Percentiles rank a stretch among this genome's conserved stretches.
Evolutionary conservation across 2,113 vertebrate species (phyloP).

Genomic region (Pardalotus punctatus): DNA sequence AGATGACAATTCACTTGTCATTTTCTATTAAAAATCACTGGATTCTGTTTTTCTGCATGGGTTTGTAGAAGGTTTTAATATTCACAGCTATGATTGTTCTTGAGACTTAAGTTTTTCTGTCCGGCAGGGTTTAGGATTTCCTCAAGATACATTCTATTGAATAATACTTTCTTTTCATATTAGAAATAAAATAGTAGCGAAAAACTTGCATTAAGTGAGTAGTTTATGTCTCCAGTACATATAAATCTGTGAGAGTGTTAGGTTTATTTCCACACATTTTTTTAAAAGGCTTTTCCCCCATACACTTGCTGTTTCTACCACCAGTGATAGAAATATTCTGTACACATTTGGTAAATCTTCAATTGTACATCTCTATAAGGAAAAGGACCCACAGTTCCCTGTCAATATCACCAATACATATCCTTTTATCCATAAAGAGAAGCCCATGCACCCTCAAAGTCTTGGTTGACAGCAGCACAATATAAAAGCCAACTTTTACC

Average conservation of each 20-base stretch:
- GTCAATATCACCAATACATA: neutral
- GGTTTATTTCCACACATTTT: neutral
- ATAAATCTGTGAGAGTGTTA: neutral
- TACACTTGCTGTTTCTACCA: neutral
- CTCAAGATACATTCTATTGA: neutral
- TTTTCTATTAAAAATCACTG: slow-evolving; percentile 17
- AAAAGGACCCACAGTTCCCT: neutral
- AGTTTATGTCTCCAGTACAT: neutral
- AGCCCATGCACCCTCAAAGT: neutral
- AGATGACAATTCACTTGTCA: slow-evolving; percentile 5
- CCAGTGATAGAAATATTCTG: neutral
- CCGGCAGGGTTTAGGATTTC: neutral
- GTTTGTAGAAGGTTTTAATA: neutral
- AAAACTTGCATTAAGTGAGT: neutral
- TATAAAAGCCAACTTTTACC: neutral
- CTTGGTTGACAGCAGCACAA: neutral
- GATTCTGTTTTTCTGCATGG: neutral
- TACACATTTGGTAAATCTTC: neutral
- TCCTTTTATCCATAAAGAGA: neutral
- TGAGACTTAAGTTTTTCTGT: neutral
- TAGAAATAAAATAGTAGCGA: neutral
- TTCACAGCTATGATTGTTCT: neutral
- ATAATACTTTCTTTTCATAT: neutral
- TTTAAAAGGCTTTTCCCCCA: neutral
- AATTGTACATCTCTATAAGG: neutral